Evolutionary conservation across 2,797 vertebrate genomes (phyloP).

Genomic region (Fringilla coelebs): DNA sequence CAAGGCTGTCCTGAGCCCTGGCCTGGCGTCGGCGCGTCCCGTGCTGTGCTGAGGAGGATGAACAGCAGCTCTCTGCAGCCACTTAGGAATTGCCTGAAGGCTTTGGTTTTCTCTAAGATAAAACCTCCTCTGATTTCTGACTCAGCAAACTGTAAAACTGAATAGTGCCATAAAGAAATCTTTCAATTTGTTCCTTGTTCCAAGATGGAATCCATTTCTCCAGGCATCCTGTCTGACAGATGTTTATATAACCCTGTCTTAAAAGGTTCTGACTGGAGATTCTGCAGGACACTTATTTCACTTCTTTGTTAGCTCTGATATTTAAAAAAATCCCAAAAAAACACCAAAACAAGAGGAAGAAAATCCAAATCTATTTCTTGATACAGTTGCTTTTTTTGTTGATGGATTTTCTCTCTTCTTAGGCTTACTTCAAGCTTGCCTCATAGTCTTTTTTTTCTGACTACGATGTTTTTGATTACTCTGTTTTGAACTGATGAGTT

Average conservation of each 20-base stretch:
- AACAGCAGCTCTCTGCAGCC: neutral
- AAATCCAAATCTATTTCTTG: neutral
- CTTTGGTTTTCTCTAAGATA: neutral
- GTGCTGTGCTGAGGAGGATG: neutral
- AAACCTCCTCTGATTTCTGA: neutral
- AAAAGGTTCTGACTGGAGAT: neutral
- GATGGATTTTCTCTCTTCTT: neutral
- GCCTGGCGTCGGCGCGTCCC: fast-evolving
- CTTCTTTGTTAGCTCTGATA: neutral
- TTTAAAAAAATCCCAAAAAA: neutral
- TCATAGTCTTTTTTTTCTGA: neutral
- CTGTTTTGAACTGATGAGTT: neutral
- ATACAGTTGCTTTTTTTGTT: neutral
- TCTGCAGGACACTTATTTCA: neutral
- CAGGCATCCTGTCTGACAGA: neutral
- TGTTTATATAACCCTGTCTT: neutral
- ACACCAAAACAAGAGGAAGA: too few species aligned
- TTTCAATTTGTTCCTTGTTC: neutral
- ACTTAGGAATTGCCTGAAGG: neutral
- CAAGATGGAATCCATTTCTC: neutral
- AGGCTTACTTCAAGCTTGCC: neutral
- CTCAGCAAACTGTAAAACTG: conserved; percentile 12
- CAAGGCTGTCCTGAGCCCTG: neutral
- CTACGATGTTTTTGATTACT: neutral
- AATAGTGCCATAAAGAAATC: neutral